A percentile compares a stretch with the other conserved stretches of the same genome.
These are phyloP conservation scores for human DNA, from an alignment of 2,113 vertebrate genomes.

Conservation along the genomic window DNA sequence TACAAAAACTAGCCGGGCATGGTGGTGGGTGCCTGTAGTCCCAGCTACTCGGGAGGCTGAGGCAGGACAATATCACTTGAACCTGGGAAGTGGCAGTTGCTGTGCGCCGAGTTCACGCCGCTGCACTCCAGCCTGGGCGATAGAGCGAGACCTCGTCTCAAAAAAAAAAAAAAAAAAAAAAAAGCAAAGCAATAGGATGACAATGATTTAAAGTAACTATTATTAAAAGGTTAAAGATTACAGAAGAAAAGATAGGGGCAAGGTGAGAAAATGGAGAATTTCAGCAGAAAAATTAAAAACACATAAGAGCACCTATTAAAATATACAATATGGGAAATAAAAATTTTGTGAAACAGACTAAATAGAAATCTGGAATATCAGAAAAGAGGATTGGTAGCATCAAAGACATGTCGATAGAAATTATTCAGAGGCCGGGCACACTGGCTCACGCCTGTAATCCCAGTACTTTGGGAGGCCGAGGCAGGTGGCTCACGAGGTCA, in stretches of 20 bases:
- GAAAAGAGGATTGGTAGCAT: neutral
- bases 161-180: no score
- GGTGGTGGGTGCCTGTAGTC: rapidly evolving
- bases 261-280: neutral
- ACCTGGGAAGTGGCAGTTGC: rapidly evolving
- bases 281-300: neutral
- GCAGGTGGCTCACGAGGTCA: no score
- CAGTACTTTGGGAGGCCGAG: no score
- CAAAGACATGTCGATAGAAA: neutral
- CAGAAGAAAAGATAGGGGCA: neutral
- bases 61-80: no score
- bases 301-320: neutral
- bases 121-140: no score
- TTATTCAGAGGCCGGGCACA: neutral
- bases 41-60: no score
- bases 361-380: neutral
- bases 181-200: neutral
- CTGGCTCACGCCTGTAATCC: no score
- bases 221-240: neutral
- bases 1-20: no score
- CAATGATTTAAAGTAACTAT: neutral
- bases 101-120: rapidly evolving
- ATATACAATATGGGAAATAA: neutral
- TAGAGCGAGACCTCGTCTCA: rapidly evolving
- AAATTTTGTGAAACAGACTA: neutral